A percentile compares a stretch with the other conserved stretches of the same genome.
Evolutionary conservation across 2,113 vertebrate species (phyloP).

Genomic region (Erythrocebus patas): DNA sequence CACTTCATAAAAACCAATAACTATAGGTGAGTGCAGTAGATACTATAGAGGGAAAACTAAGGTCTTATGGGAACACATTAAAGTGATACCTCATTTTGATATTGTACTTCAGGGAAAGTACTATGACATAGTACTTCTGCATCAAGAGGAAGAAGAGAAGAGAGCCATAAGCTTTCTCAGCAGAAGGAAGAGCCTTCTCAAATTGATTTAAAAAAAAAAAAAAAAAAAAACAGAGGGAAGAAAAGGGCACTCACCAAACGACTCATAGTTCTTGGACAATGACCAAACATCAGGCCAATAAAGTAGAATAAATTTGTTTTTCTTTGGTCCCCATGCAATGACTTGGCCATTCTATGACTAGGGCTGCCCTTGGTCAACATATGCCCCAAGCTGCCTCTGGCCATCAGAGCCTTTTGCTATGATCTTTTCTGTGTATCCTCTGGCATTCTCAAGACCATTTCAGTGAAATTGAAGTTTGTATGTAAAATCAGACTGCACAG

Average conservation of each 20-base stretch:
- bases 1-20: neutral
- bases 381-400: neutral
- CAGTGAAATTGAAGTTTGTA: neutral
- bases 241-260: neutral
- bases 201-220: neutral
- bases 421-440: neutral
- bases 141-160: neutral
- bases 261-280: neutral
- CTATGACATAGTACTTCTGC: neutral
- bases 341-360: neutral
- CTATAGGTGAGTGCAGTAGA: neutral
- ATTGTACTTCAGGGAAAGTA: neutral
- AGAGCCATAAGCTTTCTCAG: neutral
- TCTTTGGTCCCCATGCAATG: neutral
- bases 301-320: neutral
- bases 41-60: neutral
- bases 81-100: neutral
- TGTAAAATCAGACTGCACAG: neutral
- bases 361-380: neutral
- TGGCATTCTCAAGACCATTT: neutral
- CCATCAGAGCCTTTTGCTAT: neutral
- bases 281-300: too few relatives aligned
- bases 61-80: neutral
- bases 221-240: neutral
- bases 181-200: neutral